phyloP scores from a whole-genome alignment of 2,113 vertebrate species.

The Oxyura jamaicensis region DNA sequence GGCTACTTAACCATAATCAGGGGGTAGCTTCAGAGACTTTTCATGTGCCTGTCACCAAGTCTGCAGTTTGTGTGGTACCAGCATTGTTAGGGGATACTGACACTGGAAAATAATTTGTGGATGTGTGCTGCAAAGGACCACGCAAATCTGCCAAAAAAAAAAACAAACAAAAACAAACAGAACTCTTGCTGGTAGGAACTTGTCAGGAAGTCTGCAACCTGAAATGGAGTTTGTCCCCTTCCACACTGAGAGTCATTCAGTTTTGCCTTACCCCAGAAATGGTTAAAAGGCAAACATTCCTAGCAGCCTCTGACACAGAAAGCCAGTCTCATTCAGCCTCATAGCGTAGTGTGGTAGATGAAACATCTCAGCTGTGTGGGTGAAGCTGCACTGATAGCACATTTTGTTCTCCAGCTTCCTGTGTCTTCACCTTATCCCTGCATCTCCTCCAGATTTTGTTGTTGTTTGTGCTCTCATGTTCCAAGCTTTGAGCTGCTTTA shows the following conservation, averaged over 20 bases:
- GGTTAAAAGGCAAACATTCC: neutral
- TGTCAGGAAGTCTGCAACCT: neutral
- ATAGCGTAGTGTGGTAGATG: neutral
- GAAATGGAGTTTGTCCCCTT: neutral
- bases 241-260: neutral
- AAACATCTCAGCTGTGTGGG: fast-evolving
- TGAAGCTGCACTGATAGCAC: neutral
- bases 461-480: neutral
- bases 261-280: neutral
- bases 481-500: neutral
- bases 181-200: neutral
- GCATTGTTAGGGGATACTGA: neutral
- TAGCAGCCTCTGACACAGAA: neutral
- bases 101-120: neutral
- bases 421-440: neutral
- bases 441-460: neutral
- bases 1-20: neutral
- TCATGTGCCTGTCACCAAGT: neutral
- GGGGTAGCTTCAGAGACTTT: neutral
- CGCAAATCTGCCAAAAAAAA: neutral
- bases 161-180: too few species aligned
- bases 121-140: fast-evolving
- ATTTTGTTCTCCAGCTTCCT: neutral
- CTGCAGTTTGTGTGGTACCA: neutral
- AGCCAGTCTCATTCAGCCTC: neutral